A percentile compares a stretch with the other conserved stretches of the same genome.
Conservation (phyloP, 53 echinoderm and acorn worm genomes). For the Luidia sarsii region DNA sequence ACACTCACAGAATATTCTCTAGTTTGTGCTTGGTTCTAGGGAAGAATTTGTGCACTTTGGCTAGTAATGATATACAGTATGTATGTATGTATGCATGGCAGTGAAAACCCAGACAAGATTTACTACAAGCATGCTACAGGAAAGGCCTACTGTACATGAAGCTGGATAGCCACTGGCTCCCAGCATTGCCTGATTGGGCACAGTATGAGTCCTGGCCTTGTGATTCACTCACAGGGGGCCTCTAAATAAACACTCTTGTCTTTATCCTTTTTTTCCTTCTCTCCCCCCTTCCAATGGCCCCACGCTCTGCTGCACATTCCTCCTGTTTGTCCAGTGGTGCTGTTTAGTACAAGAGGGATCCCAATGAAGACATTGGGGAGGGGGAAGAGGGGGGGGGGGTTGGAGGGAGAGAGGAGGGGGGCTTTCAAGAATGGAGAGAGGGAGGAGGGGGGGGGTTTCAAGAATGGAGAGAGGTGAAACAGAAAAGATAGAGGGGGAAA, state of each 20-base stretch:
- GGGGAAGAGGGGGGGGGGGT: background rate
- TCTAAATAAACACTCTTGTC: slow-evolving; percentile 31
- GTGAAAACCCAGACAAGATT: too few species aligned
- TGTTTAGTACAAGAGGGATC: too few species aligned
- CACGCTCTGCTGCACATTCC: background rate
- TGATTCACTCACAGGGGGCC: slow-evolving; percentile 31
- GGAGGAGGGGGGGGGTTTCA: background rate
- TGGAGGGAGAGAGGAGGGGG: background rate
- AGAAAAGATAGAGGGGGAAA: background rate
- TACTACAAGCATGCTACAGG: too few species aligned
- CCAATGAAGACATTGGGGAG: too few species aligned
- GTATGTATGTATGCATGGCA: too few species aligned
- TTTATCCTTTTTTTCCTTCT: background rate
- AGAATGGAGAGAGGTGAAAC: background rate
- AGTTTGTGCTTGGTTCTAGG: too few species aligned
- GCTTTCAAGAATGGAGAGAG: background rate
- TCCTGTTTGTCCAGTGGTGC: slow-evolving; percentile 20
- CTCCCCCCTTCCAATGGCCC: background rate
- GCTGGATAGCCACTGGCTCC: background rate
- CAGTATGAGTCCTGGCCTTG: slow-evolving; percentile 48
- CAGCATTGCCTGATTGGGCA: slow-evolving; percentile 2
- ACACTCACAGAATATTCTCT: too few species aligned
- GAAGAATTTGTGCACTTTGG: too few species aligned
- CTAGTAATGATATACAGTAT: too few species aligned
- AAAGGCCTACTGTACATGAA: too few species aligned